These are phyloP conservation scores for Capitulum mitella DNA, from an alignment of 2,888 invertebrate species.

Conservation along the genomic window DNA sequence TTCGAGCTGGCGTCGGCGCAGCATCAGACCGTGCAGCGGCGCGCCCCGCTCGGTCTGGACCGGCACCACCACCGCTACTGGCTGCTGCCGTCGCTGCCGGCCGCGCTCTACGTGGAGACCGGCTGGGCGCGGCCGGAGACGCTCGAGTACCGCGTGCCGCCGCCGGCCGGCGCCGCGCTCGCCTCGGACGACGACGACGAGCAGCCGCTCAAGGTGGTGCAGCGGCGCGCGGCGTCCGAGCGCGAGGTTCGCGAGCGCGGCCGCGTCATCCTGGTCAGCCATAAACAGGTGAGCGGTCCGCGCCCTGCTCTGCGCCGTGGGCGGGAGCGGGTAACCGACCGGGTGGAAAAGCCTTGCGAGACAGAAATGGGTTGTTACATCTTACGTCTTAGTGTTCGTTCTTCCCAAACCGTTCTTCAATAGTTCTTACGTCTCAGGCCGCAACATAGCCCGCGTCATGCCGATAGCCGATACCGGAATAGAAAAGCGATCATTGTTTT, in stretches of 20 bases:
- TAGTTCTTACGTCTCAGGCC: no score
- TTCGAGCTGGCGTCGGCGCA: conserved; percentile 26
- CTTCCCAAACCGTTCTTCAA: no score
- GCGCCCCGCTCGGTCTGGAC: conserved; percentile 44
- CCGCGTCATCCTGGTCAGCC: neutral
- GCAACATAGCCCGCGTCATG: no score
- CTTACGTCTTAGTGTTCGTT: no score
- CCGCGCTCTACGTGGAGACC: conserved; percentile 39
- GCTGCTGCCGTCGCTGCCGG: conserved; percentile 43
- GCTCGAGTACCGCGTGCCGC: conserved; percentile 31
- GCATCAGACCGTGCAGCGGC: conserved; percentile 31
- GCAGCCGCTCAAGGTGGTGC: conserved; percentile 2
- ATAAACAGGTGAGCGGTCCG: neutral
- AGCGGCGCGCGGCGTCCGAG: neutral
- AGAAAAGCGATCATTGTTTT: no score
- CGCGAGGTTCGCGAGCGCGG: neutral
- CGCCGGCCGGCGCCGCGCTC: conserved; percentile 27
- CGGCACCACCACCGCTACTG: conserved; percentile 46
- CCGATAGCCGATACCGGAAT: no score
- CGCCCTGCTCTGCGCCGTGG: no score
- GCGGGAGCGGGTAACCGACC: no score
- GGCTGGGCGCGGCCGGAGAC: conserved; percentile 35
- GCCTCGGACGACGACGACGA: conserved; percentile 31
- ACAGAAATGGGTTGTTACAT: no score
- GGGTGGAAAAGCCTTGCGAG: no score